Base-by-base conservation (phyloP, 2,888 invertebrate species). In the Choristoneura rosaceana region DNA sequence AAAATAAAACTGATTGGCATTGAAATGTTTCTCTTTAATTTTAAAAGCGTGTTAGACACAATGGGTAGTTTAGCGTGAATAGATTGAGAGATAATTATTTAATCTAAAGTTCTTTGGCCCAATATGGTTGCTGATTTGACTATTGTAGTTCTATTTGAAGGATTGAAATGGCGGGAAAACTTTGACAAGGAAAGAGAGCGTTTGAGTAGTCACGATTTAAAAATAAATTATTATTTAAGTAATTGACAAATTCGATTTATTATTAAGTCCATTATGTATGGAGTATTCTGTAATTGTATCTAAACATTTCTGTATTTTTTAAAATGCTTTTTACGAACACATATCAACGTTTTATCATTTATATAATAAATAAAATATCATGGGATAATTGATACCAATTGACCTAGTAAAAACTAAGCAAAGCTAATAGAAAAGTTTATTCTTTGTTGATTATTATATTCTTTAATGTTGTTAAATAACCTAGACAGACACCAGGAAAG, bases 61-160 rank as follows among this genome's bases (percentile, higher is more conserved):
- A 59, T 59, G n/a, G 34, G n/a, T 14, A 33, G 15, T 34, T 59
- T 59, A 59, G 59, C 34, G 34, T 34, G 59, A 59, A 59, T 59
- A 59, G 59, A 34, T 59, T 59, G 59, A 59, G 59, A 63, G 55
- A 65, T 70, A 65, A 70, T 64, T 64, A 59, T 65, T 70, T 65
- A 59, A 50, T 64, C 33, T 45, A 60, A 65, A 41, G 7, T 5
- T 15, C 47, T 52, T 10, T 41, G 15, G 58, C 17, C 34, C 59
- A 50, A 50, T 59, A 70, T 70, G 64, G 64, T 47, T 64, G 70
- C 34, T 58, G 70, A 64, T 70, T 64, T 59, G 47, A 50, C 70
- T 64, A 47, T 70, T 69, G 58, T 45, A 34, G 58, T 58, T 14
- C 34, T 47, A 63, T 62, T 25, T 58, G 52, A 38, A 15, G 33